phyloP scores from a whole-genome alignment of 2,797 vertebrate genomes.

The Decapterus maruadsi region DNA sequence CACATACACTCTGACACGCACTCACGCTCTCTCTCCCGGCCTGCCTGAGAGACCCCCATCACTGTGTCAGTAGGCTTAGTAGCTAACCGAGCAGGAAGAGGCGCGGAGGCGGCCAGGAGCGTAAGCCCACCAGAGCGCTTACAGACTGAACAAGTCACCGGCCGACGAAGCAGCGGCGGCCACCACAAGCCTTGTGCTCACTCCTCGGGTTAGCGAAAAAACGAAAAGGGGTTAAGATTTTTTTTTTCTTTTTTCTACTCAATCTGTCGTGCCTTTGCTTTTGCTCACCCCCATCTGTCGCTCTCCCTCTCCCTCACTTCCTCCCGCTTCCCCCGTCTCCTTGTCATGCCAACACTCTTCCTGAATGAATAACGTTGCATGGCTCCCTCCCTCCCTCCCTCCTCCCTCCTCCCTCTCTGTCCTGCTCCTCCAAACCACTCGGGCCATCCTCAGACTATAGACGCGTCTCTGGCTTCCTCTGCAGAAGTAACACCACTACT shows the following conservation, averaged over 20 bases:
- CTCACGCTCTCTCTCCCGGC: slow-evolving; percentile 38
- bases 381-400: slow-evolving; percentile 29
- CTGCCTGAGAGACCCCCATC: slow-evolving; percentile 75
- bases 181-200: slow-evolving; percentile 42
- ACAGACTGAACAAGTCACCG: slow-evolving; percentile 30
- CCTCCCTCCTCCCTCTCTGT: too few species aligned
- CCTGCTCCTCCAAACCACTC: slow-evolving; percentile 23
- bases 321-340: not conserved
- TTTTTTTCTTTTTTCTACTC: slow-evolving; percentile 45
- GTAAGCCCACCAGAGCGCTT: slow-evolving; percentile 30
- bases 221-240: slow-evolving; percentile 33
- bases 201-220: slow-evolving; percentile 46
- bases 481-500: slow-evolving; percentile 22
- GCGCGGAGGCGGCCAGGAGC: slow-evolving; percentile 30
- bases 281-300: slow-evolving; percentile 24
- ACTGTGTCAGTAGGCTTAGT: slow-evolving; percentile 77
- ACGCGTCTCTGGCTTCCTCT: slow-evolving; percentile 23
- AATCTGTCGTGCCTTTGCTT: slow-evolving; percentile 74
- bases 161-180: slow-evolving; percentile 17
- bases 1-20: slow-evolving; percentile 33
- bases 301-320: slow-evolving; percentile 12
- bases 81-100: slow-evolving; percentile 63
- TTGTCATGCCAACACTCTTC: slow-evolving; percentile 27
- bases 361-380: slow-evolving; percentile 41
- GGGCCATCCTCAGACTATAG: slow-evolving; percentile 1